phyloP scores from a whole-genome alignment of 2,888 invertebrate genomes.

The Plebejus anna region DNA sequence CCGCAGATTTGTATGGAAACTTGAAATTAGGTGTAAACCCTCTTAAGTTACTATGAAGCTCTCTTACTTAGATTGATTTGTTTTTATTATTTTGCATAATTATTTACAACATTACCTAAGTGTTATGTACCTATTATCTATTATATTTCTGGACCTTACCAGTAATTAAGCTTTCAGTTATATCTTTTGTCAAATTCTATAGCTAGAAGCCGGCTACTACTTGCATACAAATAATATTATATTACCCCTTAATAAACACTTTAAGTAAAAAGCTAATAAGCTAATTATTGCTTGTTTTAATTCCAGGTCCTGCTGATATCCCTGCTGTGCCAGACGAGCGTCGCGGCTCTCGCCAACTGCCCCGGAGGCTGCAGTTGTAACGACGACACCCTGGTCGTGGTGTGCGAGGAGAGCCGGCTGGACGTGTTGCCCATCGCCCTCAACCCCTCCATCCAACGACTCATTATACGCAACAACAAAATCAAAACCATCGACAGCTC shows the following conservation, averaged over 20 bases:
- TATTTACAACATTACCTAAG: background rate
- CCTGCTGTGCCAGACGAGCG: constrained; percentile 64
- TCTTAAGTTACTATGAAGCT: constrained; percentile 47
- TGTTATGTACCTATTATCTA: no score
- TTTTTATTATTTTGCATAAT: constrained; percentile 43
- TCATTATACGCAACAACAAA: constrained; percentile 91
- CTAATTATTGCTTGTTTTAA: constrained; percentile 26
- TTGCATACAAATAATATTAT: background rate
- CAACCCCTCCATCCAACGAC: constrained; percentile 92
- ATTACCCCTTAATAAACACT: background rate
- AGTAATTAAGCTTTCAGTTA: background rate
- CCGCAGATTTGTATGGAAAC: no score
- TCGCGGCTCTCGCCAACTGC: constrained; percentile 86
- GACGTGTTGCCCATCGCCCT: constrained; percentile 94
- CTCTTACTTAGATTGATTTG: constrained; percentile 57
- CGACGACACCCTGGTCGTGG: constrained; percentile 92
- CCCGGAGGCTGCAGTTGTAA: constrained; percentile 94
- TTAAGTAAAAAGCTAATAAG: background rate
- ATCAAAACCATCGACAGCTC: constrained; percentile 94
- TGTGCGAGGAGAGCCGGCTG: constrained; percentile 91
- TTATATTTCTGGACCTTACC: background rate
- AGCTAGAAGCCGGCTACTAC: background rate
- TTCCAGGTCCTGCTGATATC: constrained; percentile 69
- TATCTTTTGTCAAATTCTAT: no score
- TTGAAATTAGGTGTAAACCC: no score